phyloP scores from a whole-genome alignment of 1,140 invertebrate genomes.

The Pararge aegeria region DNA sequence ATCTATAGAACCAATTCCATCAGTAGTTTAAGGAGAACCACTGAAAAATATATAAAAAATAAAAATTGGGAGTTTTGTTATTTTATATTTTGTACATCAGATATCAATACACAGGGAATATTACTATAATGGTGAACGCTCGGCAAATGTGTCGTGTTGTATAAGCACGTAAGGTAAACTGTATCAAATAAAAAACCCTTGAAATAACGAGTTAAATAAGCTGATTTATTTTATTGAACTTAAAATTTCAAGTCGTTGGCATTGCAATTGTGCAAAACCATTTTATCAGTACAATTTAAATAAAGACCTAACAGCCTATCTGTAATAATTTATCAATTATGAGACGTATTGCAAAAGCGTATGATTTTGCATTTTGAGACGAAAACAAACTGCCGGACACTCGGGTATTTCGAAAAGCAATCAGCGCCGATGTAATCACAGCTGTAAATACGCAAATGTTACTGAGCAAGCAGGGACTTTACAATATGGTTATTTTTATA shows the following conservation, averaged over 20 bases:
- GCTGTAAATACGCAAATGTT: slow-evolving; percentile 36
- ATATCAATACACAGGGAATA: too few species aligned
- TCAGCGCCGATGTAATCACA: slow-evolving; percentile 40
- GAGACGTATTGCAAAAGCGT: slow-evolving; percentile 29
- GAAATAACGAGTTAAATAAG: slow-evolving; percentile 10
- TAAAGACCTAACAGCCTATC: slow-evolving; percentile 24
- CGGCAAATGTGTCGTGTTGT: slow-evolving; percentile 1
- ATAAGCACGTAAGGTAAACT: slow-evolving; percentile 1
- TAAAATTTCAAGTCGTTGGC: slow-evolving; percentile 15
- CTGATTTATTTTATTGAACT: slow-evolving; percentile 19
- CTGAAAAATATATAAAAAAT: too few species aligned
- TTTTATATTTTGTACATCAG: too few species aligned
- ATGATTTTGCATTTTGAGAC: slow-evolving; percentile 31
- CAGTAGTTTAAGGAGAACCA: too few species aligned
- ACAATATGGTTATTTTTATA: slow-evolving; percentile 45
- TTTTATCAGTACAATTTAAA: slow-evolving; percentile 23
- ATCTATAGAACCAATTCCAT: too few species aligned
- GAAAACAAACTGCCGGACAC: slow-evolving; percentile 25
- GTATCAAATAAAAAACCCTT: slow-evolving; percentile 9
- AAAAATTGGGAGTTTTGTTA: too few species aligned
- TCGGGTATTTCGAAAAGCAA: slow-evolving; percentile 37
- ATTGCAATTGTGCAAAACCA: slow-evolving; percentile 20
- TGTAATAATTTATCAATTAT: slow-evolving; percentile 27
- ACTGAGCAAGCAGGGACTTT: slow-evolving; percentile 24
- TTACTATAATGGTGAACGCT: background rate